Evolutionary conservation across 2,888 invertebrate species (phyloP).

Genomic region (Plusia festucae): DNA sequence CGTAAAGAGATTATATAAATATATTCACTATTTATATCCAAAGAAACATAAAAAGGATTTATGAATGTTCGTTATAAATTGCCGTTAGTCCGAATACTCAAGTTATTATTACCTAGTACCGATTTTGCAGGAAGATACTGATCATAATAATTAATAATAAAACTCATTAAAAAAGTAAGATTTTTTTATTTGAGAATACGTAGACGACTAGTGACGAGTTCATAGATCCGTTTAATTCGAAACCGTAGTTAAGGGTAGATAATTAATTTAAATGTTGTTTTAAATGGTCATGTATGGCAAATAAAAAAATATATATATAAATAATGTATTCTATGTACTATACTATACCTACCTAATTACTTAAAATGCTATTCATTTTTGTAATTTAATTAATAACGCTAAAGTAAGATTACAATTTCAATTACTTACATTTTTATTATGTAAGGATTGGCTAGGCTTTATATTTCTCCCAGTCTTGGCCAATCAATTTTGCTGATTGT

Average conservation of each 20-base stretch:
- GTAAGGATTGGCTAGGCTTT: constrained; percentile 26
- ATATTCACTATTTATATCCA: neutral
- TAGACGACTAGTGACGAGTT: neutral
- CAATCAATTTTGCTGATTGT: constrained; percentile 27
- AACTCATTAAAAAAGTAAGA: too few relatives aligned
- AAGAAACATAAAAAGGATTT: neutral
- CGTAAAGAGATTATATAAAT: neutral
- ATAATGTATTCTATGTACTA: constrained; percentile 23
- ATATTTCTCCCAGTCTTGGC: constrained; percentile 23
- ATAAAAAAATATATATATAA: too few relatives aligned
- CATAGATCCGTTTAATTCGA: neutral
- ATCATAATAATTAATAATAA: too few relatives aligned
- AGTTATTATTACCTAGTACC: neutral
- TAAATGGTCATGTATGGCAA: too few relatives aligned
- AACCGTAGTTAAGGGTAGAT: neutral
- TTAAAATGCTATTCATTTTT: constrained; percentile 26
- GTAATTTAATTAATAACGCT: constrained; percentile 12
- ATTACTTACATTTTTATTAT: constrained; percentile 30
- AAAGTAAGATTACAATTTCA: constrained; percentile 25
- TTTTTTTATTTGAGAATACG: too few relatives aligned
- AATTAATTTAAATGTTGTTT: too few relatives aligned
- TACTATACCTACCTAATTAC: constrained; percentile 13
- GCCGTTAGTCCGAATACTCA: constrained; percentile 1
- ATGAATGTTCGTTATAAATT: neutral
- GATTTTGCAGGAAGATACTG: neutral